A percentile compares a stretch with the other conserved stretches of the same genome.
Conservation (phyloP, 2,797 vertebrate species). For the Psittacula echo region DNA sequence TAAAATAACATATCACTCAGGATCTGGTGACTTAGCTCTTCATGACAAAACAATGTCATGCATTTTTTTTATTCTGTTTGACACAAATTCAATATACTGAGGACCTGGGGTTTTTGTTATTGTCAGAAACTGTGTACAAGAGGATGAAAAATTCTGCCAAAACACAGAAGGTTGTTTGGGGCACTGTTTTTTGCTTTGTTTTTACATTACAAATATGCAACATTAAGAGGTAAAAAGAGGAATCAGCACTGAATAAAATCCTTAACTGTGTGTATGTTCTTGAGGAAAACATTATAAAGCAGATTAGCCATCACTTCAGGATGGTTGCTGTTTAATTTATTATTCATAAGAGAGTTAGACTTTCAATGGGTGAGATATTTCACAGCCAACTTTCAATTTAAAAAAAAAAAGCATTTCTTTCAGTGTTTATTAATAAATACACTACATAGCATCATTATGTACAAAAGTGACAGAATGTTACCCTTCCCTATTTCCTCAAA, state of each 20-base stretch:
- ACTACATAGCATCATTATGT: neutral
- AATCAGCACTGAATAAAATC: slow-evolving; percentile 7
- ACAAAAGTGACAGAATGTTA: neutral
- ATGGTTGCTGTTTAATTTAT: neutral
- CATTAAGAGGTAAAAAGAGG: neutral
- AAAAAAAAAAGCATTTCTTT: slow-evolving; percentile 4
- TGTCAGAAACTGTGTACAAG: neutral
- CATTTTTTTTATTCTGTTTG: neutral
- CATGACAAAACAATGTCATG: neutral
- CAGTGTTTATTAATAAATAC: slow-evolving; percentile 32
- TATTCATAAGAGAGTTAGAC: slow-evolving; percentile 29
- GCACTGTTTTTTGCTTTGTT: neutral
- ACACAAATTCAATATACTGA: neutral
- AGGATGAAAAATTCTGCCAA: neutral
- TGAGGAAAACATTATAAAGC: neutral
- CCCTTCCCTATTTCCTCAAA: slow-evolving; percentile 21
- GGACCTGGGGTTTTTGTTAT: neutral
- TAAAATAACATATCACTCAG: neutral
- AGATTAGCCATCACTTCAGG: slow-evolving; percentile 21
- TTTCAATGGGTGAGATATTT: slow-evolving; percentile 6
- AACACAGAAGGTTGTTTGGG: neutral
- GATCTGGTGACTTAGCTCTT: neutral
- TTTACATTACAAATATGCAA: neutral
- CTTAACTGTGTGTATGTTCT: neutral
- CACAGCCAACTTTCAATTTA: slow-evolving; percentile 3